These are phyloP conservation scores for Lamprologus lemairii DNA, from an alignment of 2,113 vertebrate species.

Conservation along the genomic window DNA sequence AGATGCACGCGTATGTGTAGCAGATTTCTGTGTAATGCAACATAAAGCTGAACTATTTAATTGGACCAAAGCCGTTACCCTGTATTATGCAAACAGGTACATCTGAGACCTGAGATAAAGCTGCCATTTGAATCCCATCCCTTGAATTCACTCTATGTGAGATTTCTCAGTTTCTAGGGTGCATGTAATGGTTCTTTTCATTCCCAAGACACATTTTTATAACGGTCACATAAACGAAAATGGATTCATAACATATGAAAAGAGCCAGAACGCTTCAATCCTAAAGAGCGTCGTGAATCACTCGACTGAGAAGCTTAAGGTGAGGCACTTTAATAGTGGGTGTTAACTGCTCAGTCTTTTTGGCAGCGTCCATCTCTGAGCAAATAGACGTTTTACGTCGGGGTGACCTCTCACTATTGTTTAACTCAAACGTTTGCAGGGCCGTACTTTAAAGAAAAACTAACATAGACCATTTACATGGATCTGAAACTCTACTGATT, in stretches of 20 bases:
- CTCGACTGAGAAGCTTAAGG: not conserved
- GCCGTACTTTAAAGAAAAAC: not conserved
- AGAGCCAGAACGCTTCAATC: not conserved
- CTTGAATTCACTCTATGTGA: not conserved
- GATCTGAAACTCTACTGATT: not conserved
- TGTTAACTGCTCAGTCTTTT: not conserved
- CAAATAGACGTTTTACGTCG: slow-evolving; percentile 12
- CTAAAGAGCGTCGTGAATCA: not conserved
- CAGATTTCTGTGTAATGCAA: not conserved
- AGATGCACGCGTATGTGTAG: not conserved
- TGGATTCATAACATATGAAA: not conserved
- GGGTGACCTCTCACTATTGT: not conserved
- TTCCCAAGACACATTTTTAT: not conserved
- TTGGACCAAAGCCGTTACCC: not conserved
- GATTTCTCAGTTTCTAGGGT: not conserved
- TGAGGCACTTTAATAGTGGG: not conserved
- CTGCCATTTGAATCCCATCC: not conserved
- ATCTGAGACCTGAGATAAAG: not conserved
- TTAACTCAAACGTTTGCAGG: not conserved
- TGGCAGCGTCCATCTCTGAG: not conserved
- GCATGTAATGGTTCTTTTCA: not conserved
- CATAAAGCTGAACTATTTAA: not conserved
- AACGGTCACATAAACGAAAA: not conserved
- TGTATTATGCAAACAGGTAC: not conserved
- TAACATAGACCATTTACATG: not conserved